Evolutionary conservation across 2,797 vertebrate species (phyloP).

Genomic region (Chromis chromis): DNA sequence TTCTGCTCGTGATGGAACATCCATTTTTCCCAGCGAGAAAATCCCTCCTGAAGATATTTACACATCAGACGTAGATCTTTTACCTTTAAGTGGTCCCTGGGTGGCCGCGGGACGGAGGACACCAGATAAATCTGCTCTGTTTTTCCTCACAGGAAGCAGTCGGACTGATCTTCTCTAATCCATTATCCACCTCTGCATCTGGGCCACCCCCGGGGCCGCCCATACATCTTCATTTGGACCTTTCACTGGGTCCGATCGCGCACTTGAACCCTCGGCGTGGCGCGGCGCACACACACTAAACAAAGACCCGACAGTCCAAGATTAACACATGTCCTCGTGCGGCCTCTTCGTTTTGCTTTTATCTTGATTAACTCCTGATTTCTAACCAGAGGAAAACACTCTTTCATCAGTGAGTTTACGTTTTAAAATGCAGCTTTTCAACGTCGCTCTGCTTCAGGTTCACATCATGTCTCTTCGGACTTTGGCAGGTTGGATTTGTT

Average conservation of each 20-base stretch:
- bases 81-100: conserved; percentile 57
- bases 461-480: too few species aligned
- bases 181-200: conserved; percentile 59
- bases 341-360: conserved; percentile 5
- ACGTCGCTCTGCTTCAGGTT: too few species aligned
- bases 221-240: conserved; percentile 64
- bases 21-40: conserved; percentile 22
- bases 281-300: not conserved
- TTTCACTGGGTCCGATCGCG: conserved; percentile 43
- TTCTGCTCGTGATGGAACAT: not conserved
- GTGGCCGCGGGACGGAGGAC: conserved; percentile 41
- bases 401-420: too few species aligned
- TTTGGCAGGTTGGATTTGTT: too few species aligned
- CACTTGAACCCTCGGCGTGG: conserved; percentile 17
- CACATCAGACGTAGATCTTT: conserved; percentile 37
- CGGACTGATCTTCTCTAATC: conserved; percentile 51
- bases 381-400: too few species aligned
- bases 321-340: conserved; percentile 13
- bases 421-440: too few species aligned
- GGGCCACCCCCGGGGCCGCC: conserved; percentile 38
- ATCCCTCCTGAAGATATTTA: conserved; percentile 48
- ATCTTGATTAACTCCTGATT: conserved; percentile 2
- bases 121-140: conserved; percentile 56
- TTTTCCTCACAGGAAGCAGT: conserved; percentile 62
- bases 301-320: not conserved